Conservation (phyloP, 1,140 invertebrate species). For the Paraescarpia echinospica region DNA sequence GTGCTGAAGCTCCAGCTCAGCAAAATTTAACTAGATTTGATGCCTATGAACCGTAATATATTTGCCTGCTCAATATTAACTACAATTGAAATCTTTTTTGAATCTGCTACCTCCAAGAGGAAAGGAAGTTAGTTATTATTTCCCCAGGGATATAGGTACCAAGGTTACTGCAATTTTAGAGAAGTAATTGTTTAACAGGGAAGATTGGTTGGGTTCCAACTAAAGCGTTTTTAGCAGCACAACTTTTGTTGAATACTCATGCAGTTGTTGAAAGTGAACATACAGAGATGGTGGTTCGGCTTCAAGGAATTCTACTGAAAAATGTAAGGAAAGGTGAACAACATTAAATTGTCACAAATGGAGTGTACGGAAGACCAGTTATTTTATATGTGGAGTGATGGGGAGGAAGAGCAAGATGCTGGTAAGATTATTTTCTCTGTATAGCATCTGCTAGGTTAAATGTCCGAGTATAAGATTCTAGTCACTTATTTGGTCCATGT, state of each 20-base stretch:
- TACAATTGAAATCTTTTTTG: too few species aligned
- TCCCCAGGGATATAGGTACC: too few species aligned
- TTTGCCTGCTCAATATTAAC: not conserved
- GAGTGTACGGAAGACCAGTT: not conserved
- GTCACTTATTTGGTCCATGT: not conserved
- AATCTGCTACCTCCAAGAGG: too few species aligned
- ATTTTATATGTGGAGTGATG: not conserved
- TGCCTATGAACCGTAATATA: not conserved
- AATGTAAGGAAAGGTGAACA: not conserved
- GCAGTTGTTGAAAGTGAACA: not conserved
- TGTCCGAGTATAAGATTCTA: not conserved
- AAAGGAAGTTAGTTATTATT: too few species aligned
- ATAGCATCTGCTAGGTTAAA: not conserved
- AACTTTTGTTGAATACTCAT: not conserved
- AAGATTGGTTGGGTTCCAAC: not conserved
- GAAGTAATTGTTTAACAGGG: not conserved
- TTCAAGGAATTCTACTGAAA: not conserved
- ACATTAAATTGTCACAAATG: not conserved
- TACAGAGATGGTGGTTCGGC: not conserved
- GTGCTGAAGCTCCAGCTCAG: too few species aligned
- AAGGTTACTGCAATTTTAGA: too few species aligned
- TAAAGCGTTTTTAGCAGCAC: not conserved
- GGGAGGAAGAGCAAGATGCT: not conserved
- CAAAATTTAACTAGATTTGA: too few species aligned
- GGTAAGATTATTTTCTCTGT: not conserved